A percentile compares a stretch with the other conserved stretches of the same genome.
Evolutionary conservation across 1,140 invertebrate genomes (phyloP).

Genomic region (Luehdorfia chinensis): DNA sequence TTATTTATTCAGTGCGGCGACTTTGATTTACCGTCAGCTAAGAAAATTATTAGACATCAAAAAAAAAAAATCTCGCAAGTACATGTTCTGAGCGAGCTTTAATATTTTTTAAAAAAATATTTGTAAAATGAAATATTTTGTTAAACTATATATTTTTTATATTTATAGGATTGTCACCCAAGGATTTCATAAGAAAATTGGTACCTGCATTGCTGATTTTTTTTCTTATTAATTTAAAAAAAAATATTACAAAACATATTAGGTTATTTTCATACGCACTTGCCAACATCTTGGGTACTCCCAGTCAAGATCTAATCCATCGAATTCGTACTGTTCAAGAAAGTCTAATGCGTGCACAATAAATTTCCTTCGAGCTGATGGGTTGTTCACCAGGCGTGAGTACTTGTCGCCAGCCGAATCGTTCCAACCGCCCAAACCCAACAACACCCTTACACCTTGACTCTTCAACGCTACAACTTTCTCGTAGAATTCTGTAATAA

Average conservation of each 20-base stretch:
- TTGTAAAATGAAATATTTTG: too few species aligned
- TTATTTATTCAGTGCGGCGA: too few species aligned
- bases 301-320: conserved; percentile 93
- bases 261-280: conserved; percentile 77
- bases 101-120: too few species aligned
- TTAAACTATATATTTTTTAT: too few species aligned
- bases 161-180: too few species aligned
- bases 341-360: conserved; percentile 86
- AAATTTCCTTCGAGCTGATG: conserved; percentile 83
- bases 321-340: conserved; percentile 87
- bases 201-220: too few species aligned
- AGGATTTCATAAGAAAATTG: too few species aligned
- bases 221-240: too few species aligned
- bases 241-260: background rate
- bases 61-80: too few species aligned
- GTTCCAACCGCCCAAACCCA: conserved; percentile 95
- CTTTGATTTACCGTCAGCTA: too few species aligned
- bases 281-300: conserved; percentile 96
- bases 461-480: conserved; percentile 85
- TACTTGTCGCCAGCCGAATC: conserved; percentile 92
- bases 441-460: conserved; percentile 86
- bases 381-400: conserved; percentile 87
- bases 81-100: too few species aligned
- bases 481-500: conserved; percentile 86
- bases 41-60: too few species aligned